Evolutionary conservation across 2,113 vertebrate species (phyloP), one percentile per base, ranked within the genome.

Genomic region (Osmerus eperlanus): DNA sequence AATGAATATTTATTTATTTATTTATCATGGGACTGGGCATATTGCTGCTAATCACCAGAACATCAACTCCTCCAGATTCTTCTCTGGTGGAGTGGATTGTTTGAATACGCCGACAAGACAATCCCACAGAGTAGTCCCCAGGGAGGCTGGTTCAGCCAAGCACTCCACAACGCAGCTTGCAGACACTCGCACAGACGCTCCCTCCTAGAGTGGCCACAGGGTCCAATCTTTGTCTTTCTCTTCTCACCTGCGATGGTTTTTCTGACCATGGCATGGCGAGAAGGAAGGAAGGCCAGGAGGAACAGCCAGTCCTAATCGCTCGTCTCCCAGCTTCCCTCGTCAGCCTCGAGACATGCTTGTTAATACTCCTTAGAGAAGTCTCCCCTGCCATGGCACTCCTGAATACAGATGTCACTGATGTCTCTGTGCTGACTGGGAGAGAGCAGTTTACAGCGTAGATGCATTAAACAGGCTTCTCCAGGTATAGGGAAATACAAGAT

Each of bases 361-460:
- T 86, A 88, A 86, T 86, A 78, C 87, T 88, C 74, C 86, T 87
- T 78, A 72, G 82, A 88, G 83, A 83, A 85, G 81, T 86, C 83
- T 83, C 76, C 74, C 79, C 78, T 68, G 79, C 41, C 15, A 54
- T 78, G 77, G 77, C 74, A 81, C 89, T 91, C 86, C 90, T 90
- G 87, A 91, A 91, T 89, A 90, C 87, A 91, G 85, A 88, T 88
- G 87, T 81, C 25, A 3, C 25, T 28, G 32, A 79, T 89, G 87
- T 81, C 84, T 85, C 82, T 75, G 79, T 78, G 16, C 76, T 75
- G 87, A 83, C 83, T 83, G 78, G 78, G 81, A 85, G 87, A 80
- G 87, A 89, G 86, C 85, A 78, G 83, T 85, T 89, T 89, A 88
- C 87, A 87, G 85, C 74, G 80, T 66, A 86, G 86, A 89, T 89